Evolutionary conservation across 2,797 vertebrate genomes (phyloP), one percentile per base, ranked within the genome.

Genomic region (Ficedula albicollis): DNA sequence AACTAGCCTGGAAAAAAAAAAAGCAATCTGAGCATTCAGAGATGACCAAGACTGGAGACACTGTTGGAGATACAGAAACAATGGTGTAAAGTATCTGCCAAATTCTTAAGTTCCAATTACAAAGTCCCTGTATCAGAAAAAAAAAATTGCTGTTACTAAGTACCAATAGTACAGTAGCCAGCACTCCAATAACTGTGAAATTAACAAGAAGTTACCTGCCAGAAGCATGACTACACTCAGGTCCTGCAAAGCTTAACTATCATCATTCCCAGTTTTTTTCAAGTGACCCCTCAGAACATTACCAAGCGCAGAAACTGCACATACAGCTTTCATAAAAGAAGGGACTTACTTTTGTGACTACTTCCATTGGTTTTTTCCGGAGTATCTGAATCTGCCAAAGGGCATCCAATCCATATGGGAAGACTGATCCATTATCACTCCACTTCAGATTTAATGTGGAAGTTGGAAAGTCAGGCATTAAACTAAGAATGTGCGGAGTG

Each of bases 351-450:
- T 93, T 70, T 85, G 96, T 64, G 44, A 97, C 51, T 32, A 96
- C 69, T 56, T 98, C 97, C 91, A 82, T 87, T 54, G 91, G 92
- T 60, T 97, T 90, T 89, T 96, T 98, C 64, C 79, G 96, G 11
- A 98, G 96, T 87, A 98, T 49, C 79, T 97, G 93, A 83, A 98
- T 97, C 84, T 98, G 96, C 97, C 98, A 98, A 59, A 92, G 70
- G 34, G 96, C 93, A 54, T 92, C 60, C 67, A 97, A 80, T 46
- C 86, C 84, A 6, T 64, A 64, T 5, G 95, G 94, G 34, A 97
- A 96, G 26, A 38, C 5, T 3, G 96, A 97, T 18, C 96, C 97
- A 6, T 68, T 95, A 91, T 98, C 97, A 13, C 73, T 96, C 98
- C 98, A 98, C 55, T 96, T 91, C 29, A 98, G 51, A 80, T 86